Evolutionary conservation across 64 coral and sea anemone genomes (phyloP), one percentile per base, ranked within the genome.

Genomic region (Montipora sp.): DNA sequence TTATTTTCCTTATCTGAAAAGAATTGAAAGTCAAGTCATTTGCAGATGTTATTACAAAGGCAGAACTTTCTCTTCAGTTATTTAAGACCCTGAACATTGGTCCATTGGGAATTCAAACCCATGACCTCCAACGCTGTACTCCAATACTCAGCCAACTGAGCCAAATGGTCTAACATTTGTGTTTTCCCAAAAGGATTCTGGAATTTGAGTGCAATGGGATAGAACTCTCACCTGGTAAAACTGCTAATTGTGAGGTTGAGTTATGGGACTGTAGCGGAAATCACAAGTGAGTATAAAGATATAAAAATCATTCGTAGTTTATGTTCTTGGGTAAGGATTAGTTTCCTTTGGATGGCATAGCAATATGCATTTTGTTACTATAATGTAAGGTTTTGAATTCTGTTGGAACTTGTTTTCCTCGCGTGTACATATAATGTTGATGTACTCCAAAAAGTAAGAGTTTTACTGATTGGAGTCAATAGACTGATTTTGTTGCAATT

Each of bases 221-320:
- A 43, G 94, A 95, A 57, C 87, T 98, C 15, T 90, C 92, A 13
- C 94, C 81, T 18, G 94, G 94, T 69, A 95, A 92, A 93, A 95
- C 91, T 60, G 94, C 94, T 57, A 98, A 93, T 74, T 98, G 96
- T 95, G 96, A 98, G 76, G 92, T 98, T 48, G 96, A 98, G 82
- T 76, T 98, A n/a, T 98, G 96, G 96, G 96, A 98, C 48, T 98
- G 96, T 46, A 98, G 96, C 59, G 96, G 96, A 27, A 89, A 98
- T 48, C 91, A 98, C 79, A 98, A 94, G 96, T 45, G 18, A 87
- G n/a, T 7, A 27, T 43, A 27, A 27, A 10, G 7, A 18, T 36
- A 83, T 11, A 14, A 4, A 14, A 3, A 10, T 55, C 14, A 16
- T 4, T 3, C 13, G 14, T 16, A 14, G 3, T 55, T 36, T 36